A percentile compares a stretch with the other conserved stretches of the same genome.
phyloP scores from a whole-genome alignment of 2,113 vertebrate genomes.

The Corvus hawaiiensis region DNA sequence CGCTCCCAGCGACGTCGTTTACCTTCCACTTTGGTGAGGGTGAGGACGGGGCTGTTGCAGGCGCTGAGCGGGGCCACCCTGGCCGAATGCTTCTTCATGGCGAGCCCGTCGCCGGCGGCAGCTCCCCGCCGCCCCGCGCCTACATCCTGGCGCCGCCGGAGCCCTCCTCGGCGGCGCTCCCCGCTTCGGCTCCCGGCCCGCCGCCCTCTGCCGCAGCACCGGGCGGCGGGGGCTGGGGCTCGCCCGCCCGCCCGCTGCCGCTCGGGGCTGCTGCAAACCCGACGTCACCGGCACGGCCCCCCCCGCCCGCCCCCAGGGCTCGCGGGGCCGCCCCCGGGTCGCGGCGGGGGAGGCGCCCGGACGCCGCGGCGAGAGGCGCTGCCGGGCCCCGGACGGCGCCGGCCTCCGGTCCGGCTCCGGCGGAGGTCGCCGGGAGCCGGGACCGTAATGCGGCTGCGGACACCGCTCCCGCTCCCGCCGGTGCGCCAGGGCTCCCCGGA shows the following conservation, averaged over 20 bases:
- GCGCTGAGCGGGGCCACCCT: constrained; percentile 93
- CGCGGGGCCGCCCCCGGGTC: background rate
- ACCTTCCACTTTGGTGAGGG: constrained; percentile 97
- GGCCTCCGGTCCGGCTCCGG: background rate
- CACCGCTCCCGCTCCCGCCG: background rate
- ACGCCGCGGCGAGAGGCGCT: background rate
- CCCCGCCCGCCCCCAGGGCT: too few relatives aligned
- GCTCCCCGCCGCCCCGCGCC: constrained; percentile 70
- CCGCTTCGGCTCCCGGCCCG: constrained; percentile 7
- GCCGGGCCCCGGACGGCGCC: background rate
- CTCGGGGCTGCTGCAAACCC: too few relatives aligned
- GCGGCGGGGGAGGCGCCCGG: background rate
- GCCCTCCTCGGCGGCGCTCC: constrained; percentile 46
- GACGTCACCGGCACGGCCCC: too few relatives aligned
- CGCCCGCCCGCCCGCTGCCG: background rate
- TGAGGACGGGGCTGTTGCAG: constrained; percentile 95
- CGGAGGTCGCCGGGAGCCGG: background rate
- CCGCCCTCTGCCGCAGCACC: constrained; percentile 38
- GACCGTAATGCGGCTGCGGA: constrained; percentile 30
- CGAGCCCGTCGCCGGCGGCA: constrained; percentile 75
- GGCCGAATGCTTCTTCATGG: constrained; percentile 96
- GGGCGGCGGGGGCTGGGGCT: background rate
- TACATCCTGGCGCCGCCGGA: constrained; percentile 80
- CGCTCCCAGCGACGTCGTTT: constrained; percentile 23
- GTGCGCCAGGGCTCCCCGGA: background rate